Percentiles rank a stretch among this genome's conserved stretches.
These are phyloP conservation scores for Osedax frankpressi DNA, from an alignment of 2,888 invertebrate species.

Conservation along the genomic window DNA sequence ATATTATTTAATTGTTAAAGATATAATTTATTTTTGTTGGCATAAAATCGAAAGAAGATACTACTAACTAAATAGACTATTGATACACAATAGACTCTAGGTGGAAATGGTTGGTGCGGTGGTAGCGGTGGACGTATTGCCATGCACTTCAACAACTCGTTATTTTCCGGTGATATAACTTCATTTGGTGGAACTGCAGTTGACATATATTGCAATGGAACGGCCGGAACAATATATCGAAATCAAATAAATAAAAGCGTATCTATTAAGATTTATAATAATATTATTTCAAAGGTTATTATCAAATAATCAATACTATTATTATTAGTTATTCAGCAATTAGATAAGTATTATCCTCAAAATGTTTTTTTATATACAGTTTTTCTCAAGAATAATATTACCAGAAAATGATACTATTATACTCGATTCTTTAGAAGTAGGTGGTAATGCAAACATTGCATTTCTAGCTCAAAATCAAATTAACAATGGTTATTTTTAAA, in stretches of 20 bases:
- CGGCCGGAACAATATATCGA: not conserved
- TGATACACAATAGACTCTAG: not conserved
- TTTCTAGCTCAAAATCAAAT: not conserved
- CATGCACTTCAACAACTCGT: conserved; percentile 25
- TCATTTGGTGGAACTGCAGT: conserved; percentile 29
- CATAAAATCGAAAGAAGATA: too few species aligned
- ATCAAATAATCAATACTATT: too few species aligned
- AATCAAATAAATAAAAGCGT: too few species aligned
- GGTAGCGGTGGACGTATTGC: conserved; percentile 32
- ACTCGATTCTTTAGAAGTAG: not conserved
- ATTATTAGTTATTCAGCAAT: too few species aligned
- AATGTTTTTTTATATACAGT: not conserved
- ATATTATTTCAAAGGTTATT: too few species aligned
- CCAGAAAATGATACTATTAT: not conserved
- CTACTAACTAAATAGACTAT: too few species aligned
- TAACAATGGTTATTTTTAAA: too few species aligned
- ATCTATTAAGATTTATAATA: too few species aligned
- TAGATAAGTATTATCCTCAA: too few species aligned
- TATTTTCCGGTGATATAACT: conserved; percentile 28
- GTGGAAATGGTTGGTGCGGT: conserved; percentile 27
- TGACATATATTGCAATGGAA: not conserved
- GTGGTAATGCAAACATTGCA: not conserved
- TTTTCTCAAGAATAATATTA: not conserved
- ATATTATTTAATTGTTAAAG: too few species aligned
- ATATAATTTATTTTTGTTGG: too few species aligned